phyloP scores from a whole-genome alignment of 2,797 vertebrate genomes.

The Enteromius anoplus region DNA sequence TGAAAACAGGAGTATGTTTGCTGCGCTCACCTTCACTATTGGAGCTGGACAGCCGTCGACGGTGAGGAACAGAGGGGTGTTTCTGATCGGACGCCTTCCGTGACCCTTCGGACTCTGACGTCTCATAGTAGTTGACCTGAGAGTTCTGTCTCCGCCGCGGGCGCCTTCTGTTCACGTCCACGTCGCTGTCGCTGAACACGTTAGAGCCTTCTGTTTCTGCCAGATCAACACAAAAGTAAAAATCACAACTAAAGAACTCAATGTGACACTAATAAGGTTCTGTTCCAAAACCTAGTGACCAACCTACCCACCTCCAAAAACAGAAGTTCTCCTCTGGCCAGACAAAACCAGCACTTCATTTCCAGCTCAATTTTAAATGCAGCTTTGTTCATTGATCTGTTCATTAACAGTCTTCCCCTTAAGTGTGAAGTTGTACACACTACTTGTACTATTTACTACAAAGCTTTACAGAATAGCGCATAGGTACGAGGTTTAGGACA shows the following conservation, averaged over 20 bases:
- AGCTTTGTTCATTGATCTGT: too few species aligned
- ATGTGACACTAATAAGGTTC: background rate
- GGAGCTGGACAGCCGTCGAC: constrained; percentile 88
- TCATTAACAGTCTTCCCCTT: background rate
- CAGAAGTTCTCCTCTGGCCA: too few species aligned
- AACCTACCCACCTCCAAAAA: background rate
- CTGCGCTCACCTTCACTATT: constrained; percentile 85
- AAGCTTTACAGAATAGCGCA: background rate
- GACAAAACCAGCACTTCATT: background rate
- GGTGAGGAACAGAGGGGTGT: constrained; percentile 78
- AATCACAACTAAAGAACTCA: background rate
- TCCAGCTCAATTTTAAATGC: too few species aligned
- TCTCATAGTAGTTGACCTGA: constrained; percentile 96
- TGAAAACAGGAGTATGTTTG: background rate
- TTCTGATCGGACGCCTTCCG: constrained; percentile 71
- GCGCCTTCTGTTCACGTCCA: constrained; percentile 87
- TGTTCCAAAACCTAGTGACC: background rate
- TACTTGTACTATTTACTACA: background rate
- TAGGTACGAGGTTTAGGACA: background rate
- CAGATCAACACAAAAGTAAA: background rate
- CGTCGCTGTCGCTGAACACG: constrained; percentile 86
- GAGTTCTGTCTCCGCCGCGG: constrained; percentile 90
- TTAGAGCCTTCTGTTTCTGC: constrained; percentile 90
- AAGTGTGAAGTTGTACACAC: too few species aligned
- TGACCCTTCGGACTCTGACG: constrained; percentile 93